Conservation (phyloP, 2,797 vertebrate genomes). For the Botia kubotai region DNA sequence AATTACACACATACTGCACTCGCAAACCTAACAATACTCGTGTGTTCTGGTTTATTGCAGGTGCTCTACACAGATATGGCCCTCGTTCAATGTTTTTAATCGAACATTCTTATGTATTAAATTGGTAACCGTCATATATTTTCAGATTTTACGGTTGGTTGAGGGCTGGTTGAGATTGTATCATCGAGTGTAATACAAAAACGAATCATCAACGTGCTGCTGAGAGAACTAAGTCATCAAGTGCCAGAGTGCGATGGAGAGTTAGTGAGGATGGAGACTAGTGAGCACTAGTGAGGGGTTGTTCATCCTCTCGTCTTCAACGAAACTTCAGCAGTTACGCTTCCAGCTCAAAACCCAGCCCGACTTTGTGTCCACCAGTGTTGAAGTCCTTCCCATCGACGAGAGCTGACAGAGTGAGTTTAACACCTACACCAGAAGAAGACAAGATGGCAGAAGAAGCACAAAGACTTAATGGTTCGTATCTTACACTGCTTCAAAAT, state of each 20-base stretch:
- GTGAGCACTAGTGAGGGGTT: too few relatives aligned
- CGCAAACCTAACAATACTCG: not conserved
- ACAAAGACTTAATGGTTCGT: not conserved
- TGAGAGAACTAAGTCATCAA: conserved; percentile 3
- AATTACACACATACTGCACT: not conserved
- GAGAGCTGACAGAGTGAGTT: conserved; percentile 91
- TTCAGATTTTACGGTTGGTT: not conserved
- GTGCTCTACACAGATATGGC: not conserved
- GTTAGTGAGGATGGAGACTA: not conserved
- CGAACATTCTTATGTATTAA: conserved; percentile 14
- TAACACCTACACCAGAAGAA: conserved; percentile 81
- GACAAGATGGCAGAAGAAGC: not conserved
- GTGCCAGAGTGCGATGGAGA: conserved; percentile 16
- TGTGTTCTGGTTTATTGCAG: conserved; percentile 15
- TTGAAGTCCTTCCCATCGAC: conserved; percentile 94
- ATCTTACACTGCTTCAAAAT: too few relatives aligned
- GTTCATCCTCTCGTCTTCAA: not conserved
- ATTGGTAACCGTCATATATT: conserved; percentile 8
- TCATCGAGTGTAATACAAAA: not conserved
- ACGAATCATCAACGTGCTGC: conserved; percentile 2
- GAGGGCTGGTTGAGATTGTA: not conserved
- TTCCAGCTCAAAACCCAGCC: conserved; percentile 94
- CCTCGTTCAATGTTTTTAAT: conserved; percentile 8
- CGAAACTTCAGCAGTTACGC: conserved; percentile 71
- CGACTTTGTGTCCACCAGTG: conserved; percentile 92